Evolutionary conservation across 2,113 vertebrate species (phyloP), one percentile per base, ranked within the genome.

Genomic region (Steatornis caripensis): DNA sequence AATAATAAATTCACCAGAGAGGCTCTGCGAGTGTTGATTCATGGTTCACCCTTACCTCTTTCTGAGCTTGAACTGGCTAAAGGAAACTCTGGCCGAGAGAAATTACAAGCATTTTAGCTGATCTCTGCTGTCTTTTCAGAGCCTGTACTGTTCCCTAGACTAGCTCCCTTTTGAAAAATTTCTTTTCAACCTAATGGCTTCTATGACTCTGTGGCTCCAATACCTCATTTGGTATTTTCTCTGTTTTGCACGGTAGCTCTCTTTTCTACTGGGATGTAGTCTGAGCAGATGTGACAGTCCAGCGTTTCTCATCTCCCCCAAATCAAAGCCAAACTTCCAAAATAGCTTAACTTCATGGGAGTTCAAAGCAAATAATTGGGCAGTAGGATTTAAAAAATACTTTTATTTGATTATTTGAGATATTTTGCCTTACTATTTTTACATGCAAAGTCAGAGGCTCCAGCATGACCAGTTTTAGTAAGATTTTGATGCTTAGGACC

Each of bases 1-100:
- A 94, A 87, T 89, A 93, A 43, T 57, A 84, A 95, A 5, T 91
- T 94, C 94, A 79, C 84, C 89, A 71, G 89, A 72, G 91, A 96
- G 91, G 81, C 55, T 55, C 2, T 1, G 60, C 74, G 71, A 68
- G 34, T 20, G 77, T 91, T 95, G 91, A 93, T 87, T 94, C 74
- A 93, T 87, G 32, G 77, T 23, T 94, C 89, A 89, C 91, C 93
- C 94, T 69, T 76, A n/a, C 57, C 61, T 57, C 74, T 32, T 84
- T 60, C 74, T 82, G 70, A 93, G 77, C 74, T 55, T 79, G 77
- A 85, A 87, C 89, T 91, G 91, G 81, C 89, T 95, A 91, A 75
- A 89, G 65, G 43, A 91, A 95, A 79, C 20, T 39, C 76, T 65
- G 41, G 70, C 65, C 72, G 57, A 79, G 39, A 87, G 91, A 79